Percentiles rank a stretch among this genome's conserved stretches.
Conservation (phyloP, 2,797 vertebrate species). For the Podarcis siculus region DNA sequence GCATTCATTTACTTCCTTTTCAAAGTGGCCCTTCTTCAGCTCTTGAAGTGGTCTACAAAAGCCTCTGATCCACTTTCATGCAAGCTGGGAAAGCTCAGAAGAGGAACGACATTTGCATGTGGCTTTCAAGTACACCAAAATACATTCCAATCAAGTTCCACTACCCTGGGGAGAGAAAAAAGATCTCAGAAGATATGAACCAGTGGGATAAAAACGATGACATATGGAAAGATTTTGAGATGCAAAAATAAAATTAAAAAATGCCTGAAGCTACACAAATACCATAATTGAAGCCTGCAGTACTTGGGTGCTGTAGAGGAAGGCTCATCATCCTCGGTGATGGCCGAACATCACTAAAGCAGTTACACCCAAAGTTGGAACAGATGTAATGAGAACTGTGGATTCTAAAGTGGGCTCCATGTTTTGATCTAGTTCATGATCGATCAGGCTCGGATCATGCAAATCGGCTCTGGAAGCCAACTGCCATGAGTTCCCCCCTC, state of each 20-base stretch:
- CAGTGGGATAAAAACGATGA: neutral
- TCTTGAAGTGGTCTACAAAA: neutral
- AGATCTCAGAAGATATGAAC: neutral
- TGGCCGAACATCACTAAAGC: neutral
- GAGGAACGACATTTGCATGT: neutral
- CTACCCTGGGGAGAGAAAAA: neutral
- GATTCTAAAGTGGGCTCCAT: no score
- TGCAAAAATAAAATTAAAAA: neutral
- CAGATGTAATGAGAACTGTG: neutral
- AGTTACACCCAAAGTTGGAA: neutral
- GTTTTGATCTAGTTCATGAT: no score
- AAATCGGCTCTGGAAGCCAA: no score
- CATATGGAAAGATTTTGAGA: neutral
- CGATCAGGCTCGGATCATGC: no score
- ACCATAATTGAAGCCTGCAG: neutral
- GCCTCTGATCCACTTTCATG: neutral
- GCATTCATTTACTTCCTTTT: neutral
- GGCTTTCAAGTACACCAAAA: neutral
- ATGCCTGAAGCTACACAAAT: fast-evolving
- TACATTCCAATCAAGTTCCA: neutral
- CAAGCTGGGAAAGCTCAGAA: neutral
- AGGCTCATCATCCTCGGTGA: neutral
- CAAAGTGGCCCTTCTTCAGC: neutral
- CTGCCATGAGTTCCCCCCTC: no score
- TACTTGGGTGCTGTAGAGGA: slow-evolving; percentile 9